Conservation (phyloP, 35 echinoderm and acorn worm species). For the Stichopus chloronotus region DNA sequence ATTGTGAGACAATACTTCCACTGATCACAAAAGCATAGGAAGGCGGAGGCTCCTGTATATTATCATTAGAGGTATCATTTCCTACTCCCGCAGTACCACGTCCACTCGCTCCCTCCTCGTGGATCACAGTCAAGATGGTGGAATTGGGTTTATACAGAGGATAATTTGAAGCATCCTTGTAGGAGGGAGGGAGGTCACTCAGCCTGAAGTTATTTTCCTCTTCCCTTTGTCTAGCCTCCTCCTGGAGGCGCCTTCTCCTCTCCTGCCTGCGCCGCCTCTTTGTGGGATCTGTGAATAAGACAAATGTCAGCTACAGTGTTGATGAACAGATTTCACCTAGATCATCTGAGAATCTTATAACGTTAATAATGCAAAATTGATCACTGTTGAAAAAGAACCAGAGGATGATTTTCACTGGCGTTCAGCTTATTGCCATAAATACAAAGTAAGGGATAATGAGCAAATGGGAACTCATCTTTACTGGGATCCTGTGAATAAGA, state of each 20-base stretch:
- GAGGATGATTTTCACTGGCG: no score
- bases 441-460: no score
- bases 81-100: background rate
- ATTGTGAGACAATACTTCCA: background rate
- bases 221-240: background rate
- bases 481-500: no score
- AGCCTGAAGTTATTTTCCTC: background rate
- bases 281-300: background rate
- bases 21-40: conserved; percentile 24
- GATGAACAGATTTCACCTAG: no score
- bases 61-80: background rate
- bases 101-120: no score
- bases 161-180: background rate
- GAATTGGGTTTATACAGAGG: conserved; percentile 17
- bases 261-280: background rate
- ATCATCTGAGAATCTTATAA: no score
- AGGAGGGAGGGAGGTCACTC: conserved; percentile 40
- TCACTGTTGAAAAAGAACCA: no score
- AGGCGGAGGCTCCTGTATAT: conserved; percentile 27
- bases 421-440: no score
- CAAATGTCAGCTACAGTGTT: no score
- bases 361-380: no score
- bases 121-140: background rate
- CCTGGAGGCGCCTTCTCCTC: background rate
- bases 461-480: no score